Evolutionary conservation across 2,797 vertebrate species (phyloP).

Genomic region (Scleropages formosus): DNA sequence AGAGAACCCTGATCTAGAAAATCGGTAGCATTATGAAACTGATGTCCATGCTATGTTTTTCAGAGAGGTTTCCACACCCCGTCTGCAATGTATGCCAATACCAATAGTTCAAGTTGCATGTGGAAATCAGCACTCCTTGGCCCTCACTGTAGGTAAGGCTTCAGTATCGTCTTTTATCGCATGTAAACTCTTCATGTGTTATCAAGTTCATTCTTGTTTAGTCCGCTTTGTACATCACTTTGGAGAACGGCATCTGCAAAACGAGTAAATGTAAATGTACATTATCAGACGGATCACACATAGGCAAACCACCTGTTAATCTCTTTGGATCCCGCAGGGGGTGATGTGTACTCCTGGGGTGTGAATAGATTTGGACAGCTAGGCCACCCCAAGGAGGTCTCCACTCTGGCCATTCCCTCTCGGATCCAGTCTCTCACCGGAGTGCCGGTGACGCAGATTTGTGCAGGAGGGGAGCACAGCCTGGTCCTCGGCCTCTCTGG

Average conservation of each 20-base stretch:
- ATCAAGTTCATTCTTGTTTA: too few relatives aligned
- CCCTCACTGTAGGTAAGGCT: conserved; percentile 79
- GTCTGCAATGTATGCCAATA: conserved; percentile 48
- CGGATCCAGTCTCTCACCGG: conserved; percentile 69
- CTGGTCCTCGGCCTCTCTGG: conserved; percentile 77
- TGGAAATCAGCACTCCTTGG: conserved; percentile 85
- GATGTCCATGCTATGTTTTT: too few relatives aligned
- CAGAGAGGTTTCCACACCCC: too few relatives aligned
- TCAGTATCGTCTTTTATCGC: too few relatives aligned
- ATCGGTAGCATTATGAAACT: too few relatives aligned
- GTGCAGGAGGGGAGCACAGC: conserved; percentile 75
- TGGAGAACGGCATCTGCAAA: too few relatives aligned
- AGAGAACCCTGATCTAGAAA: too few relatives aligned
- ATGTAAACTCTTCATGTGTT: too few relatives aligned
- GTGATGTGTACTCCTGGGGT: conserved; percentile 78
- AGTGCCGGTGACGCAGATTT: conserved; percentile 74
- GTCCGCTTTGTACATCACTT: too few relatives aligned
- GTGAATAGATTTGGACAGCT: conserved; percentile 75
- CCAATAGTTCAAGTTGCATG: conserved; percentile 85
- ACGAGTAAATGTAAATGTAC: too few relatives aligned
- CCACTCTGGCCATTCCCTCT: conserved; percentile 37
- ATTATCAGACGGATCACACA: too few relatives aligned
- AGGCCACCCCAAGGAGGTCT: conserved; percentile 64
- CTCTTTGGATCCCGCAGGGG: conserved; percentile 57
- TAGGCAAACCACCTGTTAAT: too few relatives aligned